These are phyloP conservation scores for Calyptomena viridis DNA, from an alignment of 2,113 vertebrate species.

Conservation along the genomic window DNA sequence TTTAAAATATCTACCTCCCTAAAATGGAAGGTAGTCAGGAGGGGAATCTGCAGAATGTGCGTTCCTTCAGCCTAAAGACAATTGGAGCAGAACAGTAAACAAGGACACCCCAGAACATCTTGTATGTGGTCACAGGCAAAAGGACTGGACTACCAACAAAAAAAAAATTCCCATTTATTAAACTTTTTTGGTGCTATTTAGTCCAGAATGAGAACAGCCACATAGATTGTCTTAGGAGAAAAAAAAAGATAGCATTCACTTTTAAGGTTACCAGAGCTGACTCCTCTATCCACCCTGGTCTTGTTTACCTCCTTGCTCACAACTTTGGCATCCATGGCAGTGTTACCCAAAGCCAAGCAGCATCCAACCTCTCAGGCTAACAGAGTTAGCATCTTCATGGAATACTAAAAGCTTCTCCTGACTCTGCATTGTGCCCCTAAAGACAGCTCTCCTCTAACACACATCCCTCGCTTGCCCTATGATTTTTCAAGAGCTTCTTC, in stretches of 20 bases:
- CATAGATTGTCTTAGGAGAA: rapidly evolving
- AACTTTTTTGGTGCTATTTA: too few relatives aligned
- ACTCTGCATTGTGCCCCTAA: rapidly evolving
- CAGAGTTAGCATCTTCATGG: not conserved
- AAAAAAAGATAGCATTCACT: rapidly evolving
- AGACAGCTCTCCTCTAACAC: not conserved
- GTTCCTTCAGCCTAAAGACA: not conserved
- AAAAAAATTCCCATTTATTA: not conserved
- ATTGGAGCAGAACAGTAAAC: not conserved
- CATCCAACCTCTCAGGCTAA: not conserved
- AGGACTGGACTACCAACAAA: not conserved
- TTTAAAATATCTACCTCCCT: not conserved
- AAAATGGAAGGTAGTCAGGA: rapidly evolving
- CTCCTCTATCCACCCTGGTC: not conserved
- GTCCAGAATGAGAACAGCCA: not conserved
- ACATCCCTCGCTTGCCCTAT: rapidly evolving
- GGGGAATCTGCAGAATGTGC: rapidly evolving
- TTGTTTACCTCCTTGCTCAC: not conserved
- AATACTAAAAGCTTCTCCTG: rapidly evolving
- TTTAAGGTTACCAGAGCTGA: not conserved
- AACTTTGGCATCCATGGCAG: rapidly evolving
- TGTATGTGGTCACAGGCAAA: not conserved
- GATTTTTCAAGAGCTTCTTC: not conserved
- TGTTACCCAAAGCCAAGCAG: not conserved
- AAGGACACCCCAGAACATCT: not conserved